These are phyloP conservation scores for Rallus crepitans DNA, from an alignment of 2,797 vertebrate species.

Conservation along the genomic window DNA sequence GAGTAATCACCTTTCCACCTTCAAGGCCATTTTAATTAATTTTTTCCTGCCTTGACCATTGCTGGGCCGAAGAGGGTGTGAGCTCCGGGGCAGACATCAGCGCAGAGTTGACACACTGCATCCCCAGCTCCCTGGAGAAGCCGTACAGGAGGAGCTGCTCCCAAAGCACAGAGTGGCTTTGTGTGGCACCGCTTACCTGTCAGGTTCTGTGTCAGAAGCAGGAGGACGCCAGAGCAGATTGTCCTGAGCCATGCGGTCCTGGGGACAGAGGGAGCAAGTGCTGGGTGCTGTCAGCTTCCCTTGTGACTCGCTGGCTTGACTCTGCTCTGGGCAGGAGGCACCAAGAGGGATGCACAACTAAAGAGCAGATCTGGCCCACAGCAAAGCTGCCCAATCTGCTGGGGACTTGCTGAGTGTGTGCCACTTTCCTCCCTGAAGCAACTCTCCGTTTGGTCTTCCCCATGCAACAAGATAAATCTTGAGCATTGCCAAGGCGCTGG, in stretches of 20 bases:
- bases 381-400: neutral
- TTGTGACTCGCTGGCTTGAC: neutral
- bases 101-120: neutral
- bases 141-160: neutral
- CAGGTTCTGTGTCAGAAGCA: neutral
- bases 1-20: slow-evolving; percentile 11
- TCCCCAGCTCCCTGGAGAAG: neutral
- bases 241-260: neutral
- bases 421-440: neutral
- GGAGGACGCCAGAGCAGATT: neutral
- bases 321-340: neutral
- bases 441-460: neutral
- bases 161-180: neutral
- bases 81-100: neutral
- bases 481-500: too few species aligned
- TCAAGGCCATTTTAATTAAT: neutral
- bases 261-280: neutral
- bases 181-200: neutral
- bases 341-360: rapidly evolving
- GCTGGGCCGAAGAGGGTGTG: neutral
- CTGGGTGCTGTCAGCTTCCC: neutral
- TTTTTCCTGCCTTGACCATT: neutral
- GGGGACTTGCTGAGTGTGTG: neutral
- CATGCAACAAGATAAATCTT: neutral
- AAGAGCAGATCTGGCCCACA: neutral